phyloP scores from a whole-genome alignment of 2,113 vertebrate species.

The Tamias sibiricus region DNA sequence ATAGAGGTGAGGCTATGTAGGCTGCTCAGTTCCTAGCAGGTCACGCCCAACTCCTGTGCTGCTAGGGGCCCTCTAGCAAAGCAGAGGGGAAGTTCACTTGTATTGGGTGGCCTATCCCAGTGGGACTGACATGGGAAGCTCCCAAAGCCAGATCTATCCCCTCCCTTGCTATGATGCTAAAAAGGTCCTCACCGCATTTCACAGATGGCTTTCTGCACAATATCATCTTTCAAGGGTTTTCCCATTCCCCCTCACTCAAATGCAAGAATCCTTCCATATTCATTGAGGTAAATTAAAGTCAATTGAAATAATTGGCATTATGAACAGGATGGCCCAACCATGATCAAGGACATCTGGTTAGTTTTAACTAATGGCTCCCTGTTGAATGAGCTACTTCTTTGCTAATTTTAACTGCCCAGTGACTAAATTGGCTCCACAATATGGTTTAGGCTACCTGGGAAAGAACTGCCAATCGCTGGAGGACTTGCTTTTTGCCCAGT shows the following conservation, averaged over 20 bases:
- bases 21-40: no score
- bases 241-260: background rate
- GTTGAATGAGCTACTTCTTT: background rate
- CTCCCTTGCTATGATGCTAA: no score
- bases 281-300: background rate
- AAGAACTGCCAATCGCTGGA: background rate
- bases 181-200: no score
- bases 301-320: background rate
- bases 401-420: background rate
- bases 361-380: background rate
- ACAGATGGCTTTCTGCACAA: no score
- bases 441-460: background rate
- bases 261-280: background rate
- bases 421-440: background rate
- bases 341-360: background rate
- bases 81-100: no score
- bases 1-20: no score
- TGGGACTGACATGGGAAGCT: no score
- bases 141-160: no score
- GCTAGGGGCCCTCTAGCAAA: no score
- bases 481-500: background rate
- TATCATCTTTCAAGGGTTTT: background rate
- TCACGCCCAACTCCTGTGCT: no score
- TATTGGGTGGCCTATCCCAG: no score
- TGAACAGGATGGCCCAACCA: background rate